Evolutionary conservation across 2,113 vertebrate genomes (phyloP).

Genomic region (Dasyornis broadbenti): DNA sequence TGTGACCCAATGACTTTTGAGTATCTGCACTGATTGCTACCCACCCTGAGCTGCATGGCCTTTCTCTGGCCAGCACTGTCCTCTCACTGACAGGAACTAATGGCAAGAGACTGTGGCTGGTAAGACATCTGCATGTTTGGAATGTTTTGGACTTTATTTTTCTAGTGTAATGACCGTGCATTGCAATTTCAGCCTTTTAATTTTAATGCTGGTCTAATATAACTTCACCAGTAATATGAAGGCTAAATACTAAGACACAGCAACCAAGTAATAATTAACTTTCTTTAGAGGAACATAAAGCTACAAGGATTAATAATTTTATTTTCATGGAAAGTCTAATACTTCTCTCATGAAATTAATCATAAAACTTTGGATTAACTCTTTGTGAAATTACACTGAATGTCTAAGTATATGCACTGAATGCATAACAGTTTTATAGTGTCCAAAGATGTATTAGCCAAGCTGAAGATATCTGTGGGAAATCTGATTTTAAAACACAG

Average conservation of each 20-base stretch:
- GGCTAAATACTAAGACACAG: not conserved
- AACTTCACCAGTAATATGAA: conserved; percentile 15
- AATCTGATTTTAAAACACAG: conserved; percentile 14
- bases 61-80: not conserved
- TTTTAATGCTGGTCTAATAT: not conserved
- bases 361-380: conserved; percentile 33
- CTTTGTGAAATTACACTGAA: not conserved
- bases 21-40: not conserved
- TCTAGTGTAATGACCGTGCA: not conserved
- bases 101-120: not conserved
- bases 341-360: not conserved
- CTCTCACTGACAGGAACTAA: not conserved
- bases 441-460: not conserved
- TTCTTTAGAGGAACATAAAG: conserved; percentile 42
- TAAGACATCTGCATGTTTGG: not conserved
- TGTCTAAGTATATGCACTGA: not conserved
- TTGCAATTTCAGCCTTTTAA: not conserved
- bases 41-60: not conserved
- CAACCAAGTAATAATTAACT: conserved; percentile 16
- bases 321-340: conserved; percentile 13
- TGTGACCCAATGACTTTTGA: not conserved
- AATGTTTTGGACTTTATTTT: not conserved
- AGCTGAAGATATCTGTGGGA: not conserved
- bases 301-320: conserved; percentile 29
- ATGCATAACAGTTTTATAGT: not conserved